Percentiles rank a stretch among this genome's conserved stretches.
These are phyloP conservation scores for Conger conger DNA, from an alignment of 2,113 vertebrate species.

Conservation along the genomic window DNA sequence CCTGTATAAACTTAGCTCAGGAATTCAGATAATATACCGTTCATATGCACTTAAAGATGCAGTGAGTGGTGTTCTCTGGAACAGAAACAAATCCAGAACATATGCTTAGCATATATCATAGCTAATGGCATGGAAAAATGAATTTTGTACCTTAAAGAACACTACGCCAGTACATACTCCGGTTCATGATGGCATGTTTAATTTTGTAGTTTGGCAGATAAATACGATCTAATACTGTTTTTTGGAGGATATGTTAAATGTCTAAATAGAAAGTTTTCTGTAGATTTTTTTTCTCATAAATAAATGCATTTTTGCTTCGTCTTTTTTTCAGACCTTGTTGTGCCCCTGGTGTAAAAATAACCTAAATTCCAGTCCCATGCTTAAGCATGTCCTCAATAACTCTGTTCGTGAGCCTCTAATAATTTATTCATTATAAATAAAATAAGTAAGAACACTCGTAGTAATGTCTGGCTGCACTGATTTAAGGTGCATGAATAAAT, in stretches of 20 bases:
- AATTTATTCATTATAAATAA: slow-evolving; percentile 21
- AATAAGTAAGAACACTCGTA: slow-evolving; percentile 18
- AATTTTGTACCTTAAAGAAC: neutral
- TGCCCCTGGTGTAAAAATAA: neutral
- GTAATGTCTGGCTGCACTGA: slow-evolving; percentile 23
- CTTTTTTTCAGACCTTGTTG: neutral
- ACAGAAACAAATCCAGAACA: neutral
- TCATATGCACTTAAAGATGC: neutral
- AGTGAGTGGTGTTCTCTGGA: neutral
- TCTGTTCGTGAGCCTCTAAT: neutral
- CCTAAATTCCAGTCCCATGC: neutral
- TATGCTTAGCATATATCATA: neutral
- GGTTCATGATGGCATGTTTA: too few species aligned
- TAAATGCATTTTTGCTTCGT: neutral
- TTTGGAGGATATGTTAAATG: too few species aligned
- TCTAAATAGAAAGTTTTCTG: neutral
- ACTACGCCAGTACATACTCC: neutral
- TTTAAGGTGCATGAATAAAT: slow-evolving; percentile 28
- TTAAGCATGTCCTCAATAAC: slow-evolving; percentile 4
- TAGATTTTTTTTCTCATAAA: neutral
- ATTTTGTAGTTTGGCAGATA: too few species aligned
- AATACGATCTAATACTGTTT: too few species aligned
- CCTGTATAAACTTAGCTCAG: neutral
- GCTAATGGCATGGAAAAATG: neutral
- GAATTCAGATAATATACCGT: too few species aligned